These are phyloP conservation scores for Callaeas wilsoni DNA, from an alignment of 2,113 vertebrate genomes.

Conservation along the genomic window DNA sequence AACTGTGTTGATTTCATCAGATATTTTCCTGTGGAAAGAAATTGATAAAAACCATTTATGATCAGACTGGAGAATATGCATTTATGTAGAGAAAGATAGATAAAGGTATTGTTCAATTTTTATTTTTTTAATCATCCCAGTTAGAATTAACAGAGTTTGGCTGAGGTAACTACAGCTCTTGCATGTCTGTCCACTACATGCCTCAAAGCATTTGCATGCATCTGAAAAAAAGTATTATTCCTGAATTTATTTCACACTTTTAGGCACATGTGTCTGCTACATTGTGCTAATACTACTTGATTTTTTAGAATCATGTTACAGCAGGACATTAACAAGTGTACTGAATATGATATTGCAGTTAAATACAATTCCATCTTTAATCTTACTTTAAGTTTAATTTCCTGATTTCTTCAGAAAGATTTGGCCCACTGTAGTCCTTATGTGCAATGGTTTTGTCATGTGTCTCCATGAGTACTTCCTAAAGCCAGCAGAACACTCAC, in stretches of 20 bases:
- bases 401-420: background rate
- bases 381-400: background rate
- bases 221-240: background rate
- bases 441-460: background rate
- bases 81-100: background rate
- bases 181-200: background rate
- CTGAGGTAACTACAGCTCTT: background rate
- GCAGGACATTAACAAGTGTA: background rate
- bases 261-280: background rate
- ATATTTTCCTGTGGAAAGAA: background rate
- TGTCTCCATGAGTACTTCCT: background rate
- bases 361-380: background rate
- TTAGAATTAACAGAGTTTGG: background rate
- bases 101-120: background rate
- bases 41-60: fast-evolving
- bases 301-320: background rate
- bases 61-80: background rate
- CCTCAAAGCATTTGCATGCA: background rate
- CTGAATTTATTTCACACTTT: background rate
- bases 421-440: background rate
- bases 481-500: background rate
- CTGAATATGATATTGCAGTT: background rate
- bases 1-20: background rate
- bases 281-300: background rate
- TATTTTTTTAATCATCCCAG: background rate